These are phyloP conservation scores for Gavialis gangeticus DNA, from an alignment of 2,113 vertebrate species.

Conservation along the genomic window DNA sequence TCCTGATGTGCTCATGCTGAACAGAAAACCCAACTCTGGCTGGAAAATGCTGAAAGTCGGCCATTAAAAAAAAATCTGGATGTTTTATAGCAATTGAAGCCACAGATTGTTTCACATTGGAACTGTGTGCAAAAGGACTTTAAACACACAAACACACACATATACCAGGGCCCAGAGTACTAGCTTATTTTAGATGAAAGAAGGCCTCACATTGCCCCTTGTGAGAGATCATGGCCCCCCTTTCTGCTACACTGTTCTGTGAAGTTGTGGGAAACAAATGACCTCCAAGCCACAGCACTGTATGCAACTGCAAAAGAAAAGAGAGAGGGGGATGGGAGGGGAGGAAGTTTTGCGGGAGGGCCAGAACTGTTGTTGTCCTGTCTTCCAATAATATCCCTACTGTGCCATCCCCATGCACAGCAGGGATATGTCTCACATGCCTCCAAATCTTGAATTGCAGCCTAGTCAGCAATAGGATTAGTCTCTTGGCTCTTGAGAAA, in stretches of 20 bases:
- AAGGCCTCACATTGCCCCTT: slow-evolving; percentile 77
- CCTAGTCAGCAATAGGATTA: slow-evolving; percentile 39
- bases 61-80: slow-evolving; percentile 48
- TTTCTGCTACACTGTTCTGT: slow-evolving; percentile 80
- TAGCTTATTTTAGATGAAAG: slow-evolving; percentile 84
- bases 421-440: slow-evolving; percentile 10
- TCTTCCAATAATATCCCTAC: slow-evolving; percentile 27
- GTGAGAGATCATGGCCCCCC: slow-evolving; percentile 81
- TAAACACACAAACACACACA: slow-evolving; percentile 59
- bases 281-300: slow-evolving; percentile 79
- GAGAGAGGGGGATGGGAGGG: slow-evolving; percentile 18
- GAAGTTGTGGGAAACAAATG: slow-evolving; percentile 88
- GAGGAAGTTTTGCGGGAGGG: slow-evolving; percentile 39
- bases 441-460: slow-evolving; percentile 21
- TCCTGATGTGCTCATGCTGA: slow-evolving; percentile 37
- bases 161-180: slow-evolving; percentile 76
- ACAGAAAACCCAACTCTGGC: slow-evolving; percentile 68
- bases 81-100: slow-evolving; percentile 70
- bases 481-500: slow-evolving; percentile 18
- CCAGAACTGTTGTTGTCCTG: neutral
- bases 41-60: slow-evolving; percentile 44
- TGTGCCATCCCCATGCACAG: neutral
- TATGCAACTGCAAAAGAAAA: slow-evolving; percentile 78
- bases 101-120: slow-evolving; percentile 69
- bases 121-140: slow-evolving; percentile 63